Evolutionary conservation across 2,797 vertebrate species (phyloP).

Genomic region (Pseudochromis fuscus): DNA sequence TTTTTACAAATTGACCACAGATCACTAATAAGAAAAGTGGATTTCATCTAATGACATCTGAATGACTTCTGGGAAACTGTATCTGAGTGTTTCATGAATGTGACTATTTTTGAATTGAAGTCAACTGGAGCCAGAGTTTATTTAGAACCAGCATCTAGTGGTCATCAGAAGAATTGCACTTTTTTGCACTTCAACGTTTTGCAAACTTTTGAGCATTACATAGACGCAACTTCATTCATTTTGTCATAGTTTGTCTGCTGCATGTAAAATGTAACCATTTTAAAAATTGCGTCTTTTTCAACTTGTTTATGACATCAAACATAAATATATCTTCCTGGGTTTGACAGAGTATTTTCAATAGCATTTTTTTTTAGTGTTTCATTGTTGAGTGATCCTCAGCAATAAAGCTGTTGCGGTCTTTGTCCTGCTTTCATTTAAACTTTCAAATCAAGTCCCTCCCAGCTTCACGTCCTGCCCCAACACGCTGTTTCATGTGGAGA

Average conservation of each 20-base stretch:
- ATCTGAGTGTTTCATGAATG: too few species aligned
- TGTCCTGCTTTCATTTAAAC: background rate
- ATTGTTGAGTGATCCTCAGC: background rate
- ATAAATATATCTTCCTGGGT: background rate
- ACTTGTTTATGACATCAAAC: background rate
- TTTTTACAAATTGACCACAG: too few species aligned
- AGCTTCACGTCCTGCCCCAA: background rate
- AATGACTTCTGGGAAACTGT: too few species aligned
- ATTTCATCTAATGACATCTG: too few species aligned
- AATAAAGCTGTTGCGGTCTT: background rate
- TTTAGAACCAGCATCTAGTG: too few species aligned
- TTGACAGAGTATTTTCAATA: background rate
- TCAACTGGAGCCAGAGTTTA: too few species aligned
- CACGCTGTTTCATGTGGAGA: conserved; percentile 35
- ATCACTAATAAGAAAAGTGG: too few species aligned
- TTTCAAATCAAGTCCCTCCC: background rate
- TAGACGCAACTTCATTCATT: background rate
- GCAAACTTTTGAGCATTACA: too few species aligned
- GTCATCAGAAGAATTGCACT: too few species aligned
- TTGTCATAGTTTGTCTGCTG: background rate
- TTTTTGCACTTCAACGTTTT: too few species aligned
- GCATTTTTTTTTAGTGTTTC: background rate
- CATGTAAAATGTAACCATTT: background rate
- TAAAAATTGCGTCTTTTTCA: background rate
- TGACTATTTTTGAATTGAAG: too few species aligned